These are phyloP conservation scores for Drosophila kambysellisi DNA, from an alignment of 2,888 invertebrate genomes.

Conservation along the genomic window DNA sequence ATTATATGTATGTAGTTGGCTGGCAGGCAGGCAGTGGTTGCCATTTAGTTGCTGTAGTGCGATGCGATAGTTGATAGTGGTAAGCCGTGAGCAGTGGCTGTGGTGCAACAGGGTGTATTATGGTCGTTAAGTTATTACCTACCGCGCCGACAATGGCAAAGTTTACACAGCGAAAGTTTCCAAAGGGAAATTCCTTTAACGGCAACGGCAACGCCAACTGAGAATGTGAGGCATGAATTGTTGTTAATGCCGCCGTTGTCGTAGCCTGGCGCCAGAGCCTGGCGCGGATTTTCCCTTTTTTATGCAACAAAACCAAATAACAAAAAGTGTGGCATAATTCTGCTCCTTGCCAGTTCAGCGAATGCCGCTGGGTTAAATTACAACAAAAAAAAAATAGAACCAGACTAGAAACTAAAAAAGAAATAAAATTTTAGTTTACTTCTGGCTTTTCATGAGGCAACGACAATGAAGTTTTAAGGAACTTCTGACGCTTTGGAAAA, in stretches of 20 bases:
- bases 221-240: slow-evolving; percentile 76
- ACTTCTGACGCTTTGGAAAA: slow-evolving; percentile 51
- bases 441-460: slow-evolving; percentile 64
- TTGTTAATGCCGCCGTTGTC: slow-evolving; percentile 66
- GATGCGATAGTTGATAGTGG: slow-evolving; percentile 50
- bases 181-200: slow-evolving; percentile 73
- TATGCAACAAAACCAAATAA: slow-evolving; percentile 20
- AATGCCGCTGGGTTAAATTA: slow-evolving; percentile 40
- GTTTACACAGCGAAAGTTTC: slow-evolving; percentile 75
- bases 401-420: slow-evolving; percentile 19
- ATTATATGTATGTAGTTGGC: slow-evolving; percentile 41
- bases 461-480: slow-evolving; percentile 64
- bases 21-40: slow-evolving; percentile 36
- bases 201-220: slow-evolving; percentile 32
- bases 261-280: slow-evolving; percentile 46
- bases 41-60: slow-evolving; percentile 42
- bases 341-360: slow-evolving; percentile 52
- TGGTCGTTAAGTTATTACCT: slow-evolving; percentile 81
- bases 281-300: slow-evolving; percentile 61
- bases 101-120: slow-evolving; percentile 81
- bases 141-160: slow-evolving; percentile 70
- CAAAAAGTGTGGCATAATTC: slow-evolving; percentile 62
- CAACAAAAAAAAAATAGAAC: slow-evolving; percentile 5
- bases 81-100: slow-evolving; percentile 41
- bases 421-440: slow-evolving; percentile 48